Base-by-base conservation (phyloP, 1,140 invertebrate species). In the Tetramorium alpestre region DNA sequence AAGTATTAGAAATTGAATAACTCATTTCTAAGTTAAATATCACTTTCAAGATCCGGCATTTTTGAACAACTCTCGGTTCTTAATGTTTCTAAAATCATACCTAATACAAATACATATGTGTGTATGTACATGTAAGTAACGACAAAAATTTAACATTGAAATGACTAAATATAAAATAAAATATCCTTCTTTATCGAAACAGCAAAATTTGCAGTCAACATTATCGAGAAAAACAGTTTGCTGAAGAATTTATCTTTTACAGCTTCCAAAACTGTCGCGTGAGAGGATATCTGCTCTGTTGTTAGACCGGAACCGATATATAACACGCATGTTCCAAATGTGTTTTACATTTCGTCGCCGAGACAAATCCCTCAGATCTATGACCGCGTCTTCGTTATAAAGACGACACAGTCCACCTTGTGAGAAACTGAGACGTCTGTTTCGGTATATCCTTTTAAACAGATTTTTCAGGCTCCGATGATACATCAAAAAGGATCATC, bases 391-490 rank as follows among this genome's bases (percentile, higher is more conserved):
- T 44, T 67, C 28, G 75, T 89, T 69, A 89, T 75, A 56, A 77
- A 47, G 85, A 78, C 87, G 92, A 93, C 89, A 90, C 33, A 67
- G 72, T 67, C 89, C 92, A 93, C 88, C 91, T 93, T 93, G 90
- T 67, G 80, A 25, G 88, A 86, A 89, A 91, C 82, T 60, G 77
- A 88, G 33, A 86, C 87, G 76, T 64, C 65, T 51, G 75, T 73
- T 89, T 89, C 76, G 49, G 60, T 44, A 47, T 33, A 70, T 38
- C 87, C 88, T 91, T 92, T 91, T 87, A 89, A 91, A 91, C 87
- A 92, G 76, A 72, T 72, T 76, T 86, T 64, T 77, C 4, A 54
- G 11, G 65, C 73, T 13, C 7, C 72, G 41, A 76, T 56, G 38
- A 84, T 88, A 84, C 33, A 86, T 92, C 76, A 85, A 64, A 13